These are phyloP conservation scores for Gnatocerus cornutus DNA, from an alignment of 2,888 invertebrate species.

Conservation along the genomic window DNA sequence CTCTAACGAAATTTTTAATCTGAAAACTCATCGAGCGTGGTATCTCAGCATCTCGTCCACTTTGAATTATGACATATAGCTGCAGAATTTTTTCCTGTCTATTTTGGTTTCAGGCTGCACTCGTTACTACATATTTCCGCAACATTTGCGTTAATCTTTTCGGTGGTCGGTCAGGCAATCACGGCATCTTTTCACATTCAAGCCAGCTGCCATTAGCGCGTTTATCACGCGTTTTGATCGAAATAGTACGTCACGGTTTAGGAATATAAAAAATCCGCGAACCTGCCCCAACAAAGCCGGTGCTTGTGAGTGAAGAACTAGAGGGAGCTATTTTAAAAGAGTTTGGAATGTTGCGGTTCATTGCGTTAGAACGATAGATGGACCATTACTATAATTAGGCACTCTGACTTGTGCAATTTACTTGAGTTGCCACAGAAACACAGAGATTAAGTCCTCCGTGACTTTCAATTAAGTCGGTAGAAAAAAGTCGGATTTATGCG, in stretches of 20 bases:
- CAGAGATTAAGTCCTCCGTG: background rate
- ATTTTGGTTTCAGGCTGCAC: constrained; percentile 11
- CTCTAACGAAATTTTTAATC: no score
- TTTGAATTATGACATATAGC: constrained; percentile 20
- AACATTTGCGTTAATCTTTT: constrained; percentile 21
- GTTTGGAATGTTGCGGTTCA: background rate
- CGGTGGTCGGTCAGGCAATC: constrained; percentile 18
- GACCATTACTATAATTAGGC: constrained; percentile 11
- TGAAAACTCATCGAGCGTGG: background rate
- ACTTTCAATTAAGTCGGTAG: constrained; percentile 13
- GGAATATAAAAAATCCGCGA: background rate
- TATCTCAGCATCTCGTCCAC: constrained; percentile 6
- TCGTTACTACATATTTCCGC: constrained; percentile 18
- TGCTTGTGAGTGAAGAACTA: no score
- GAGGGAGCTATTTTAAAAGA: constrained; percentile 7
- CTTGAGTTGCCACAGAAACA: background rate
- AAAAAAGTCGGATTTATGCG: constrained; percentile 9
- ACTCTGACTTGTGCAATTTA: constrained; percentile 4
- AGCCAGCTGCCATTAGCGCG: background rate
- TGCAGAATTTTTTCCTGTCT: constrained; percentile 11
- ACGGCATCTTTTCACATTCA: constrained; percentile 8
- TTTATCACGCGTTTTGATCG: constrained; percentile 16
- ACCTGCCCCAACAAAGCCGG: no score
- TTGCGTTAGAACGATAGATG: constrained; percentile 5
- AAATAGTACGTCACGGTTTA: background rate